A percentile compares a stretch with the other conserved stretches of the same genome.
Evolutionary conservation across 2,113 vertebrate species (phyloP).

Genomic region (Astur gentilis): DNA sequence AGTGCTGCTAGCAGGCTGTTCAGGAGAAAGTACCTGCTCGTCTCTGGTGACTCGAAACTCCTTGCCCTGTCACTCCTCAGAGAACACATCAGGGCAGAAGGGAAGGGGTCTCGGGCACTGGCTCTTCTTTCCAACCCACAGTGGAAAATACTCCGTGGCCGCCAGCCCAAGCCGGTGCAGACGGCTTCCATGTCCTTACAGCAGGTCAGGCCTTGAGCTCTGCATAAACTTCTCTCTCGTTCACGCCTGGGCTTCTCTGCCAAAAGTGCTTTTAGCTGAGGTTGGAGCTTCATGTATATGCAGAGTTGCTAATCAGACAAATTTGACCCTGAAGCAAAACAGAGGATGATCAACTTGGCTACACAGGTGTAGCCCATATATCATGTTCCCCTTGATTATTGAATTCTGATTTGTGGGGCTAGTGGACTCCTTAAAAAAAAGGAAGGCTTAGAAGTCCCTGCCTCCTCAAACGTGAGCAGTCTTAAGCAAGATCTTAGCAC

Average conservation of each 20-base stretch:
- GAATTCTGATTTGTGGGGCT: not conserved
- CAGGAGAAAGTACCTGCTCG: not conserved
- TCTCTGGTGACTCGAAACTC: not conserved
- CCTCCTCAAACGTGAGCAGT: not conserved
- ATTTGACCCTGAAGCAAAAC: not conserved
- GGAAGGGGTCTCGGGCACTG: not conserved
- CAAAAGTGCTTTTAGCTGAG: not conserved
- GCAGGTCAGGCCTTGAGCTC: not conserved
- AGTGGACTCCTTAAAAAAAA: not conserved
- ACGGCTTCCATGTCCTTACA: not conserved
- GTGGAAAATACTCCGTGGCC: not conserved
- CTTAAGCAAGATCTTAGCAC: not conserved
- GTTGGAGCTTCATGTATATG: not conserved
- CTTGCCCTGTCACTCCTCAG: not conserved
- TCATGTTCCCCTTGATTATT: not conserved
- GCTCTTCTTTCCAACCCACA: not conserved
- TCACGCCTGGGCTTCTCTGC: not conserved
- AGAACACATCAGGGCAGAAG: not conserved
- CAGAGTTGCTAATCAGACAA: not conserved
- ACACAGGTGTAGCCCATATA: not conserved
- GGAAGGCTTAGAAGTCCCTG: not conserved
- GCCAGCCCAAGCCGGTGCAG: not conserved
- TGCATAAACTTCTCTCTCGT: not conserved
- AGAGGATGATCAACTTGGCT: not conserved
- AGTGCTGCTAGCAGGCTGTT: not conserved